Evolutionary conservation across 2,797 vertebrate species (phyloP).

Genomic region (Pangasius larnaudii): DNA sequence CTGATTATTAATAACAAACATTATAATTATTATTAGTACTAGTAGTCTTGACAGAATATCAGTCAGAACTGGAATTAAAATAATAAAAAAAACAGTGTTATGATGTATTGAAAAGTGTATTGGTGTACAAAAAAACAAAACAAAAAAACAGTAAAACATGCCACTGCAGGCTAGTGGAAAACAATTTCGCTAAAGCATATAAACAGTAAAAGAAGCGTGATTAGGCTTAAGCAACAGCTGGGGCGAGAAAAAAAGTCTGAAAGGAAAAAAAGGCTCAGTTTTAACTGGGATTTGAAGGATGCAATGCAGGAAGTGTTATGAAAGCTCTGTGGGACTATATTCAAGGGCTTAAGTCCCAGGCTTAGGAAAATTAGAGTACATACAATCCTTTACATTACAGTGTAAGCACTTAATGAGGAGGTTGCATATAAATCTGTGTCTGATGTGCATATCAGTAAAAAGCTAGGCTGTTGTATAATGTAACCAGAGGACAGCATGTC

Average conservation of each 20-base stretch:
- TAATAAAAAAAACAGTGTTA: background rate
- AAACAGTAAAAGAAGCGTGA: background rate
- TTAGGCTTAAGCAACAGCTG: background rate
- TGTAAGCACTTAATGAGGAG: background rate
- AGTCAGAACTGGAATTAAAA: background rate
- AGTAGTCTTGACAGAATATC: too few species aligned
- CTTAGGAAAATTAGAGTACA: background rate
- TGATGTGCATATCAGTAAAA: background rate
- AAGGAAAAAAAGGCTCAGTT: background rate
- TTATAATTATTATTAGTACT: background rate
- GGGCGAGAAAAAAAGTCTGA: background rate
- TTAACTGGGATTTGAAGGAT: background rate
- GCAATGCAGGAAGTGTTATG: background rate
- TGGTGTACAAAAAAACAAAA: background rate
- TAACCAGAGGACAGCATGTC: background rate
- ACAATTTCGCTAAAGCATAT: background rate
- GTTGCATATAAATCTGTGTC: background rate
- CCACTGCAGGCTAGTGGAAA: background rate
- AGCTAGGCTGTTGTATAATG: background rate
- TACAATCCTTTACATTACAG: background rate
- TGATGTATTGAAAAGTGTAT: background rate
- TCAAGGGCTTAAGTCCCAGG: background rate
- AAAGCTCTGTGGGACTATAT: conserved; percentile 3
- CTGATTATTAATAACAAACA: background rate
- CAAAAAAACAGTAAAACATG: too few species aligned